These are phyloP conservation scores for Dreissena polymorpha DNA, from an alignment of 1,140 invertebrate genomes.

Conservation along the genomic window DNA sequence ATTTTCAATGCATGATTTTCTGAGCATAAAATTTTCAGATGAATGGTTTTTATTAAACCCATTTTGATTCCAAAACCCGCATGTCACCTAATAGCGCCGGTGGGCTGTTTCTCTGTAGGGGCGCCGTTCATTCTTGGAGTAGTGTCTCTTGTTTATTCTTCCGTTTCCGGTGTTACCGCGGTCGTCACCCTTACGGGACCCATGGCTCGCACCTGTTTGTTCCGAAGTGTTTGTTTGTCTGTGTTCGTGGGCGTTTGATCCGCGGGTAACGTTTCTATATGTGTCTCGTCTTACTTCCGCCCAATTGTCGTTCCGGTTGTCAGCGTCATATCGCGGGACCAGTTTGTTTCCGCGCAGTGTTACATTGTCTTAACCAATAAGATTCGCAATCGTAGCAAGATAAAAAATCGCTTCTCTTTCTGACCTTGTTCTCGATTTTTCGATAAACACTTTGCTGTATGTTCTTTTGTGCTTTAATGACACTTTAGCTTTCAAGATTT, in stretches of 20 bases:
- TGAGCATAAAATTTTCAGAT: conserved; percentile 11
- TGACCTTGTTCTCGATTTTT: neutral
- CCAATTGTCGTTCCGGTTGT: conserved; percentile 2
- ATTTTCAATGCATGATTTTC: neutral
- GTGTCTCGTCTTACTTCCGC: neutral
- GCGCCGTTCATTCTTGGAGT: neutral
- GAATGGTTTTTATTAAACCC: neutral
- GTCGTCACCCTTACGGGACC: neutral
- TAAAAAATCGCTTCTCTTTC: neutral
- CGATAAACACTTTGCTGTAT: conserved; percentile 1
- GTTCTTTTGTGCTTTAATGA: neutral
- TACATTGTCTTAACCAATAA: neutral
- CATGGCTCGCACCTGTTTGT: neutral
- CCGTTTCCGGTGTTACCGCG: neutral
- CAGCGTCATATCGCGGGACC: neutral
- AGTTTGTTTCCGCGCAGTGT: neutral
- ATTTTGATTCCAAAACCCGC: neutral
- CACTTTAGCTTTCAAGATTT: neutral
- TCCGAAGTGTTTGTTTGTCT: neutral
- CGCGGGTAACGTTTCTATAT: neutral
- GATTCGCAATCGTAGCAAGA: neutral
- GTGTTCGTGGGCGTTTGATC: neutral
- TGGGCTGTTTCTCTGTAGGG: neutral
- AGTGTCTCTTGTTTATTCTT: neutral
- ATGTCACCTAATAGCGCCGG: neutral